A percentile compares a stretch with the other conserved stretches of the same genome.
Evolutionary conservation across 1,140 invertebrate species (phyloP).

Genomic region (Elymnias hypermnestra): DNA sequence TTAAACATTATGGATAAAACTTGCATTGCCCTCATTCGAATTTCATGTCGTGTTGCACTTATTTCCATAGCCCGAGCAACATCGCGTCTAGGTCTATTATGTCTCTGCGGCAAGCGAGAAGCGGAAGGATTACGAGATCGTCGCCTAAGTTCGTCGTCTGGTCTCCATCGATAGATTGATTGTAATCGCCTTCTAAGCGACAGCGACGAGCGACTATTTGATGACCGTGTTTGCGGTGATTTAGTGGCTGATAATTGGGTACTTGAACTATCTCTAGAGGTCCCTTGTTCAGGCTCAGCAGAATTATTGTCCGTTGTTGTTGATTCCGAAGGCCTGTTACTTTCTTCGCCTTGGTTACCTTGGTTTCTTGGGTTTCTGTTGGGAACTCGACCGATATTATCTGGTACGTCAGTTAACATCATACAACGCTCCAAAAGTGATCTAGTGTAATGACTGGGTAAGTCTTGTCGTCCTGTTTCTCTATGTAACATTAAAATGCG

Average conservation of each 20-base stretch:
- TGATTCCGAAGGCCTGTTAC: constrained; percentile 12
- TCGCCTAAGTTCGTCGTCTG: constrained; percentile 48
- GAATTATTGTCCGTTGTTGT: constrained; percentile 11
- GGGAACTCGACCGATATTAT: constrained; percentile 30
- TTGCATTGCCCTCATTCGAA: constrained; percentile 69
- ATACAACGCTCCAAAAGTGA: constrained; percentile 61
- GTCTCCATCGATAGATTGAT: constrained; percentile 43
- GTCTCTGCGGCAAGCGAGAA: constrained; percentile 40
- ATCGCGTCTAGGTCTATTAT: constrained; percentile 45
- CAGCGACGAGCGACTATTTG: constrained; percentile 32
- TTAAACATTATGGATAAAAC: constrained; percentile 71
- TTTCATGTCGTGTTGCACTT: constrained; percentile 59
- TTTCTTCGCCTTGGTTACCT: constrained; percentile 9
- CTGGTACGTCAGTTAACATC: constrained; percentile 54
- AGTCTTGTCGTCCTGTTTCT: constrained; percentile 56
- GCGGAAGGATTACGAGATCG: constrained; percentile 37
- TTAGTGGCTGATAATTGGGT: constrained; percentile 23
- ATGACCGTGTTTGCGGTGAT: constrained; percentile 28
- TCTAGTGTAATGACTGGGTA: constrained; percentile 55
- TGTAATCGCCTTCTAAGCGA: constrained; percentile 46
- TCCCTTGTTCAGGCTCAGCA: constrained; percentile 14
- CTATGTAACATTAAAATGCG: constrained; percentile 77
- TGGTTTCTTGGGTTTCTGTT: constrained; percentile 28
- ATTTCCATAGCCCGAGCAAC: constrained; percentile 56
- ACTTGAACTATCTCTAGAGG: constrained; percentile 27